Evolutionary conservation across 2,888 invertebrate genomes (phyloP), one percentile per base, ranked within the genome.

Genomic region (Sminthurides aquaticus): DNA sequence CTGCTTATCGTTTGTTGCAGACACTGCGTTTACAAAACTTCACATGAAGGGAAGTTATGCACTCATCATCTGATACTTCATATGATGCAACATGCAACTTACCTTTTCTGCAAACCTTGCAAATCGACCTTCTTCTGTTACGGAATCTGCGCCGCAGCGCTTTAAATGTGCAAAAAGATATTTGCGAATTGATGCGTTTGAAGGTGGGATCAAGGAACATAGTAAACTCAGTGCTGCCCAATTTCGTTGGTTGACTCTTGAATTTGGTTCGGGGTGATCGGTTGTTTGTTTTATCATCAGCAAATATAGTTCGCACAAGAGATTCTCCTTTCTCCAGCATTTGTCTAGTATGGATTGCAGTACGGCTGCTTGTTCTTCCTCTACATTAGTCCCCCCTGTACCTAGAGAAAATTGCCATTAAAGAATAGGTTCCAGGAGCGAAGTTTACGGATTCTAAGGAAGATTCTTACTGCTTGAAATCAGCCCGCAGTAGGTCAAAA

Each of bases 281-380:
- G 94, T 95, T 0, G 95, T 95, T 80, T 91, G 91, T 78, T 95
- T 96, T 66, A 95, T 89, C 49, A 96, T 84, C 78, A 95, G 94
- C 73, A 95, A 83, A 78, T 92, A 95, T 65, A 94, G 82, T 57
- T 70, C 70, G 15, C 55, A 34, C 20, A 67, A 55, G 27, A 70
- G 60, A 18, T 48, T 57, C 76, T 93, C 92, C 77, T 90, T 93
- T 75, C 92, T 85, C 87, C 95, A 87, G 75, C 92, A 92, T 66
- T 91, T 86, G 76, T 93, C 93, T 81, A 96, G 84, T 73, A 96
- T 86, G 1, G 87, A 86, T 79, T 96, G 96, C 62, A 95, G 88
- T 26, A 95, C 22, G 5, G 62, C 59, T 5, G 64, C 64, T 55
- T 64, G 64, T 20, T 64, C 64, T 20, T 64, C 64, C n/a, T 64